Evolutionary conservation across 2,113 vertebrate species (phyloP).

Genomic region (Phocoena sinus): DNA sequence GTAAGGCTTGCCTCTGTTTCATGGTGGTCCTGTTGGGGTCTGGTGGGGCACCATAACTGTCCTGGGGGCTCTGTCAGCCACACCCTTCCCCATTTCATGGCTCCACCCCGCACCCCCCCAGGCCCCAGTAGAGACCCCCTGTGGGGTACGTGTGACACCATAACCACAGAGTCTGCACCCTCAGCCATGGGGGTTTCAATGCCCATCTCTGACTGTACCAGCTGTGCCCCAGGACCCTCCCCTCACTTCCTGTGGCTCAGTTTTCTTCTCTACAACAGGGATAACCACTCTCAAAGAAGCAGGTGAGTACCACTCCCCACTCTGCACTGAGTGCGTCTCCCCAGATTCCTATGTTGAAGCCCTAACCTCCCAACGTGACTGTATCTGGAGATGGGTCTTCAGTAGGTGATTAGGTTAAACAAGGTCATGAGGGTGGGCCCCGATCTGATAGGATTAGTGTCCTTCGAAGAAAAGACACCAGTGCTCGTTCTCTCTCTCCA

Average conservation of each 20-base stretch:
- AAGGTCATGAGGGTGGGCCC: neutral
- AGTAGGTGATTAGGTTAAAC: neutral
- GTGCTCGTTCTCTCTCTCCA: neutral
- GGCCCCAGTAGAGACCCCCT: neutral
- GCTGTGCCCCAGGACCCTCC: rapidly evolving
- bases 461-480: neutral
- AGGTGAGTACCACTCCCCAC: no score
- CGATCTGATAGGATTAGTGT: neutral
- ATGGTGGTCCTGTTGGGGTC: rapidly evolving
- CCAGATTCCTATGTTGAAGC: neutral
- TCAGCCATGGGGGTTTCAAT: rapidly evolving
- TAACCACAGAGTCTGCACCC: no score
- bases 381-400: neutral
- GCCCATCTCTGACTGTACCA: neutral
- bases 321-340: neutral
- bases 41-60: rapidly evolving
- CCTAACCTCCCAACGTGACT: neutral
- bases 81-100: no score
- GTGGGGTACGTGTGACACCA: rapidly evolving
- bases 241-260: rapidly evolving
- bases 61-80: neutral
- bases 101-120: neutral
- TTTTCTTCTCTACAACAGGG: rapidly evolving
- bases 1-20: rapidly evolving
- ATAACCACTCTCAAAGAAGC: neutral